phyloP scores from a whole-genome alignment of 2,113 vertebrate genomes.

The Ovis canadensis region DNA sequence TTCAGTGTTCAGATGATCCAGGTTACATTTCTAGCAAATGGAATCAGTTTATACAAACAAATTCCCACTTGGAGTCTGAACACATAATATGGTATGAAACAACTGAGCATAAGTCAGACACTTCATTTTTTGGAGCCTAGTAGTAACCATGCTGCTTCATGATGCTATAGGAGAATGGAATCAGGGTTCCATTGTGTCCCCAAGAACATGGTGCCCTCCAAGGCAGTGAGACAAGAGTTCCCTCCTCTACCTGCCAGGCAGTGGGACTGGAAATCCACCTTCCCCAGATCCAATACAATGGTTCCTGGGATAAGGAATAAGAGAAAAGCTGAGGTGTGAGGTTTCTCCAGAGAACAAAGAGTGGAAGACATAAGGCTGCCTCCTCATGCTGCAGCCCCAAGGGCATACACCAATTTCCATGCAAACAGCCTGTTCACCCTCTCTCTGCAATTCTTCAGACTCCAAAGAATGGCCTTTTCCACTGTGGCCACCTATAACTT shows the following conservation, averaged over 20 bases:
- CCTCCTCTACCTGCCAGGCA: neutral
- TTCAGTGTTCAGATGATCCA: neutral
- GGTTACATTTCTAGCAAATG: neutral
- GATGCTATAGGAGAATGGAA: neutral
- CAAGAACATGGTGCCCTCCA: neutral
- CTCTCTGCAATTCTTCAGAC: neutral
- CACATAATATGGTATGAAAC: neutral
- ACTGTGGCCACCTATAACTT: neutral
- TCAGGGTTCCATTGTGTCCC: neutral
- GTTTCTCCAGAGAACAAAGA: neutral
- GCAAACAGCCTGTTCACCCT: neutral
- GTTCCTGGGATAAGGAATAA: neutral
- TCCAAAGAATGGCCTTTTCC: neutral
- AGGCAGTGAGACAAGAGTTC: neutral
- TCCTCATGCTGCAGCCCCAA: neutral
- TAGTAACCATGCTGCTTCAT: accelerated
- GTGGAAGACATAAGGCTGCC: neutral
- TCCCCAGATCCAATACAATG: neutral
- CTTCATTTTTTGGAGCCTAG: neutral
- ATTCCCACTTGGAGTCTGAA: neutral
- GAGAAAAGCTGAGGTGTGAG: neutral
- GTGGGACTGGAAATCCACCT: neutral
- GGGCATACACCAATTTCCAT: neutral
- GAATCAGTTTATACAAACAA: neutral
- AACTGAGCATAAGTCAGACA: neutral